Conservation (phyloP, 2,797 vertebrate genomes). For the Enteromius trimaculatus region DNA sequence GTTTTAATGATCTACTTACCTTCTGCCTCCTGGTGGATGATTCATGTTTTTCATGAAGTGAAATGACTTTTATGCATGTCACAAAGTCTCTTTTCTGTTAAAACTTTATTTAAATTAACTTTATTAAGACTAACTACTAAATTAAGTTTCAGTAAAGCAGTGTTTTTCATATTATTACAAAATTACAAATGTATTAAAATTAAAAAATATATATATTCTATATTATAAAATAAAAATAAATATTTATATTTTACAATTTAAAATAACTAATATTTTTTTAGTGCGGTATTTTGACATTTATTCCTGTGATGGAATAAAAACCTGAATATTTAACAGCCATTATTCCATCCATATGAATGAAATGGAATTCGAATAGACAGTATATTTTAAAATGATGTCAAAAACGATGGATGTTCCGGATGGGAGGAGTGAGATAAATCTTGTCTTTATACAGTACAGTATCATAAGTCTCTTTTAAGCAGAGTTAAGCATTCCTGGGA, state of each 20-base stretch:
- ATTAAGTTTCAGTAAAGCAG: neutral
- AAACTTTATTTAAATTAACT: neutral
- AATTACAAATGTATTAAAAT: no score
- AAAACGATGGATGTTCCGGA: conserved; percentile 3
- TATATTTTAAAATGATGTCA: neutral
- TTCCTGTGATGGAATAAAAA: neutral
- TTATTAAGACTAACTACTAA: neutral
- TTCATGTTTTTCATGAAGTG: neutral
- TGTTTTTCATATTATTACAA: neutral
- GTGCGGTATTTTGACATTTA: neutral
- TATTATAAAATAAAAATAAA: no score
- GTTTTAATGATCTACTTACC: neutral
- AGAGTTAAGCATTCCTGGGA: neutral
- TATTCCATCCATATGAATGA: neutral
- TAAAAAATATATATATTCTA: no score
- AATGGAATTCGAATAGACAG: neutral
- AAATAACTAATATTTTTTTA: neutral
- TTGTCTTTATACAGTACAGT: neutral
- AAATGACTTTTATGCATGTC: neutral
- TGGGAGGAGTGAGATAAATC: neutral
- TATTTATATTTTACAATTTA: no score
- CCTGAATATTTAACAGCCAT: neutral
- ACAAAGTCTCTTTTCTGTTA: neutral
- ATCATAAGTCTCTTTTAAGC: neutral
- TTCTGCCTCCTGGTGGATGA: conserved; percentile 15